Conservation (phyloP, 2,113 vertebrate genomes). For the Beaufortia kweichowensis region DNA sequence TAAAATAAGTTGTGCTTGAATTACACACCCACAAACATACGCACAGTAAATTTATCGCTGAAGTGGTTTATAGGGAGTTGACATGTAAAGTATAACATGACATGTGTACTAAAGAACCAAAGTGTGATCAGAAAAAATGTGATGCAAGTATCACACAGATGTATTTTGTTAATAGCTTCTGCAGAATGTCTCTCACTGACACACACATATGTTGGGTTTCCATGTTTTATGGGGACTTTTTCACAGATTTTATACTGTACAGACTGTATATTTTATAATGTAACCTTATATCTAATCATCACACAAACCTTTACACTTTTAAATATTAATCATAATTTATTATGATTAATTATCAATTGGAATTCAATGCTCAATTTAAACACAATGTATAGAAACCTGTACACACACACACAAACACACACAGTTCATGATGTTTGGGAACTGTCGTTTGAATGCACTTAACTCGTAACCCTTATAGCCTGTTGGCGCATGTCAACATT, state of each 20-base stretch:
- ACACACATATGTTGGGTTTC: too few species aligned
- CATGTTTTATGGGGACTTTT: too few species aligned
- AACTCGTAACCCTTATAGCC: slow-evolving; percentile 62
- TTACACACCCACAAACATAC: not conserved
- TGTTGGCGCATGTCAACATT: slow-evolving; percentile 61
- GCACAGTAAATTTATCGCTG: not conserved
- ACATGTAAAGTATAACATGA: not conserved
- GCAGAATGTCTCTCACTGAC: not conserved
- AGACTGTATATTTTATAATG: too few species aligned
- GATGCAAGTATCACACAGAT: not conserved
- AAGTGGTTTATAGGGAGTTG: slow-evolving; percentile 13
- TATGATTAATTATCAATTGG: too few species aligned
- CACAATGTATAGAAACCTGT: too few species aligned
- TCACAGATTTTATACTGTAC: too few species aligned
- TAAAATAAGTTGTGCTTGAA: too few species aligned
- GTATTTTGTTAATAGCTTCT: not conserved
- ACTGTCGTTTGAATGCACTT: slow-evolving; percentile 60
- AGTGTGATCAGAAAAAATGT: not conserved
- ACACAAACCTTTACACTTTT: too few species aligned
- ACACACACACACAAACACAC: not conserved
- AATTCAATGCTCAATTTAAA: too few species aligned
- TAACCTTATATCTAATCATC: too few species aligned
- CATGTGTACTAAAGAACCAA: not conserved
- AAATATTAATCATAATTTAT: too few species aligned
- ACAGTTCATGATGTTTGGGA: slow-evolving; percentile 1